Evolutionary conservation across 2,888 invertebrate genomes (phyloP), one percentile per base, ranked within the genome.

Genomic region (Apeira syringaria): DNA sequence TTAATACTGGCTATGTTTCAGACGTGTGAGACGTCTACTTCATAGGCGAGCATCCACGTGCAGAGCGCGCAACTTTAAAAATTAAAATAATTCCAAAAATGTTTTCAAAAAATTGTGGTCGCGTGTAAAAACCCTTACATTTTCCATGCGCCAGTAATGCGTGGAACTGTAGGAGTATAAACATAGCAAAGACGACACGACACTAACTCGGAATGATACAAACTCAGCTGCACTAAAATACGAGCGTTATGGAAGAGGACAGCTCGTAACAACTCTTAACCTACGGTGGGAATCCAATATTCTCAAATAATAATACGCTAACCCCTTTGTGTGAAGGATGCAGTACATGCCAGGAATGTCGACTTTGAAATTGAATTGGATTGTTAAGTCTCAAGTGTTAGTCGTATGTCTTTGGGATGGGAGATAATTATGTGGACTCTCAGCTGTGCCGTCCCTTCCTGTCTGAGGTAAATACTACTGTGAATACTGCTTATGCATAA

Each of bases 111-210:
- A 20, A 18, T 35, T 18, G 11, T 49, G 47, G 55, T 49, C 1
- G 1, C 1, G 0, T 51, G 1, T 56, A 49, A 56, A 56, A 12
- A 0, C 0, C 11, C 3, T 8, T 9, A 0, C 29, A 46, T 36
- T 42, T 45, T 26, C 41, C 40, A 41, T 39, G 18, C 38, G 41
- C 22, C 18, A 45, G 50, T 50, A 56, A 50, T 42, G 33, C 24
- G 38, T 35, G 33, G 45, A 36, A 44, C 20, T 20, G 20, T 2
- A 20, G 6, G 7, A 20, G 7, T 44, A 41, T 56, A 56, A 53
- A 56, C 32, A n/a, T 27, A 46, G 41, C 31, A 35, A 26, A 25
- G 39, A 39, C 41, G 34, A 47, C 39, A 37, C 41, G 30, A 31
- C 37, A 15, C 24, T 38, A 36, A 22, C 32, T 27, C 18, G 28